Evolutionary conservation across 2,797 vertebrate species (phyloP).

Genomic region (Oryzias sinensis): DNA sequence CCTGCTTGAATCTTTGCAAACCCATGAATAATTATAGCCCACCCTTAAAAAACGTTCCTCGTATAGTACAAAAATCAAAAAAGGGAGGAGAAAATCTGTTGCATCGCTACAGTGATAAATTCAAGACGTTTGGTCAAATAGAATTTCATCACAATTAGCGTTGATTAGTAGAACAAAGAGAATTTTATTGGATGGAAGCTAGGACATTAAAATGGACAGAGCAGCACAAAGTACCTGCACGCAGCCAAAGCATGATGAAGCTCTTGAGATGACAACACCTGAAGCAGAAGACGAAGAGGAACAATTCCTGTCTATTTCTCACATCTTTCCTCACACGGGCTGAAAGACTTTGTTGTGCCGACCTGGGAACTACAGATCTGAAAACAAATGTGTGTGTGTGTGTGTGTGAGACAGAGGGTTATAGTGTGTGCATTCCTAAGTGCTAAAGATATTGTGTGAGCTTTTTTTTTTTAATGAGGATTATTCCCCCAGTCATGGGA

Average conservation of each 20-base stretch:
- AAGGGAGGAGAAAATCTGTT: too few species aligned
- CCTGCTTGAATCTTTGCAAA: too few species aligned
- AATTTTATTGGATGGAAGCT: slow-evolving; percentile 18
- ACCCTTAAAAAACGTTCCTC: too few species aligned
- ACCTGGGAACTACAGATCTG: slow-evolving; percentile 47
- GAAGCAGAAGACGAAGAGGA: slow-evolving; percentile 69
- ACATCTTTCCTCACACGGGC: slow-evolving; percentile 65
- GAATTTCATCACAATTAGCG: slow-evolving; percentile 1
- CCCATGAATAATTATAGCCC: too few species aligned
- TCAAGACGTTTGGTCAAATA: too few species aligned
- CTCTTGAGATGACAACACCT: slow-evolving; percentile 72
- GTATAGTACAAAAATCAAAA: too few species aligned
- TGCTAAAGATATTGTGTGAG: slow-evolving; percentile 45
- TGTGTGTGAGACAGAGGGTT: slow-evolving; percentile 39
- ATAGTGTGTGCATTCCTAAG: slow-evolving; percentile 53
- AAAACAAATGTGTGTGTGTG: slow-evolving; percentile 39
- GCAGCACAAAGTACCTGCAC: slow-evolving; percentile 75
- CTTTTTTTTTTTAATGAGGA: slow-evolving; percentile 72
- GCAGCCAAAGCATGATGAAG: slow-evolving; percentile 83
- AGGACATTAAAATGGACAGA: slow-evolving; percentile 42
- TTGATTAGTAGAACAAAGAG: slow-evolving; percentile 21
- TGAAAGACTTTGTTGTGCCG: slow-evolving; percentile 51
- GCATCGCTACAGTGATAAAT: too few species aligned
- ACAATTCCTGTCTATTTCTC: slow-evolving; percentile 65
- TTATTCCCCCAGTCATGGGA: slow-evolving; percentile 83